Evolutionary conservation across 2,797 vertebrate genomes (phyloP).

Genomic region (Spinus pinus): DNA sequence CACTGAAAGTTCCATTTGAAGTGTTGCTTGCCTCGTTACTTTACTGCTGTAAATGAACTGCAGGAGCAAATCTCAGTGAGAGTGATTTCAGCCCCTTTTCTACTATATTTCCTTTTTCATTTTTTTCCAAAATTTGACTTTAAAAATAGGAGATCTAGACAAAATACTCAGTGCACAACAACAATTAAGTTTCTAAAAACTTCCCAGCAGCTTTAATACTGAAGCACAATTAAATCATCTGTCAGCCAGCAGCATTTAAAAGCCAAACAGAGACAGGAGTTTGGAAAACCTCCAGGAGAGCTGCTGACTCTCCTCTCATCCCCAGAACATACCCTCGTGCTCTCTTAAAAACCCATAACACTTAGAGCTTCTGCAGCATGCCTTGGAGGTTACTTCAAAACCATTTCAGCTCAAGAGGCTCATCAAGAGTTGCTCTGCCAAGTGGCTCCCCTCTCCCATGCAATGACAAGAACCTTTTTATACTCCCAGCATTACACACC

Average conservation of each 20-base stretch:
- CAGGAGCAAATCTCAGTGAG: neutral
- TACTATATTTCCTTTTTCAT: neutral
- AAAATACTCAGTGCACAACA: neutral
- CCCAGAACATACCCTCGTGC: neutral
- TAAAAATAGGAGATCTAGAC: neutral
- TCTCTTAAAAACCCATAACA: neutral
- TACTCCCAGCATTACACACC: neutral
- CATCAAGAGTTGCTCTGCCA: neutral
- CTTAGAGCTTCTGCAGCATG: neutral
- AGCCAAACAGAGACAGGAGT: neutral
- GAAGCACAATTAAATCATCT: constrained; percentile 1
- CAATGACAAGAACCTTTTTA: neutral
- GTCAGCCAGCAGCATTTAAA: neutral
- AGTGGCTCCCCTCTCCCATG: neutral
- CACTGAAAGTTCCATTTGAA: neutral
- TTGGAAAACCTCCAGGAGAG: constrained; percentile 4
- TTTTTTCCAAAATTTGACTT: neutral
- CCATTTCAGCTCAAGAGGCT: neutral
- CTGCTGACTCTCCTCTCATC: neutral
- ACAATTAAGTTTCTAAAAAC: neutral
- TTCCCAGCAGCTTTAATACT: neutral
- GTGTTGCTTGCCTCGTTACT: neutral
- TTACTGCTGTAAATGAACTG: neutral
- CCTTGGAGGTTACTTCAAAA: neutral
- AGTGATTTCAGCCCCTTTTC: neutral